Evolutionary conservation across 2,113 vertebrate species (phyloP).

Genomic region (Mesitornis unicolor): DNA sequence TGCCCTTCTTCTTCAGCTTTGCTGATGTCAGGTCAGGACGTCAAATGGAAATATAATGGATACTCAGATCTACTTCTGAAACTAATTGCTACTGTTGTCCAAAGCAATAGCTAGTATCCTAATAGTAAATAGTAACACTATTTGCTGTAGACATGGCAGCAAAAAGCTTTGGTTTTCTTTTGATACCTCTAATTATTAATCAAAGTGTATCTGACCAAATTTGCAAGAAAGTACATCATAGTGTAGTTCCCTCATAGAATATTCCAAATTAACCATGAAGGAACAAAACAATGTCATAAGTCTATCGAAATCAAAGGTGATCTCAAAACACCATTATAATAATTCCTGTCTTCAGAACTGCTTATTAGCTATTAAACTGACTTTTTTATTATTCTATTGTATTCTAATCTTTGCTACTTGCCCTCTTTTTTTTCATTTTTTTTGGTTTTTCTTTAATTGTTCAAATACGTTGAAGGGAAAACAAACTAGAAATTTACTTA

Average conservation of each 20-base stretch:
- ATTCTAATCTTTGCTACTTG: neutral
- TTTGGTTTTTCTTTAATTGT: neutral
- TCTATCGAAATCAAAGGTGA: neutral
- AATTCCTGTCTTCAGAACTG: neutral
- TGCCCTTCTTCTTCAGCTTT: neutral
- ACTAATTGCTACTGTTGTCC: neutral
- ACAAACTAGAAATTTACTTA: slow-evolving; percentile 29
- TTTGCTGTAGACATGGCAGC: neutral
- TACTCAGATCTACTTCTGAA: neutral
- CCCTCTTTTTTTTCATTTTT: neutral
- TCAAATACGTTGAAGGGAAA: slow-evolving; percentile 6
- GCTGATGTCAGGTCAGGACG: neutral
- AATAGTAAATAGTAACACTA: neutral
- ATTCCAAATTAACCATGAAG: neutral
- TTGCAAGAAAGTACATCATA: neutral
- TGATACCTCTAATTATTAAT: neutral
- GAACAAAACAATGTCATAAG: neutral
- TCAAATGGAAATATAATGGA: neutral
- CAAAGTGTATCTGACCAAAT: neutral
- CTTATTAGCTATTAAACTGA: neutral
- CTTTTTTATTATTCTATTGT: neutral
- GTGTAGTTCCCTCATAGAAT: neutral
- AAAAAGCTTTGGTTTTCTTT: neutral
- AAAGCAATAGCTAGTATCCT: neutral
- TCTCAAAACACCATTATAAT: neutral